Base-by-base conservation (phyloP, 2,113 vertebrate species). In the Dromiciops gliroides region DNA sequence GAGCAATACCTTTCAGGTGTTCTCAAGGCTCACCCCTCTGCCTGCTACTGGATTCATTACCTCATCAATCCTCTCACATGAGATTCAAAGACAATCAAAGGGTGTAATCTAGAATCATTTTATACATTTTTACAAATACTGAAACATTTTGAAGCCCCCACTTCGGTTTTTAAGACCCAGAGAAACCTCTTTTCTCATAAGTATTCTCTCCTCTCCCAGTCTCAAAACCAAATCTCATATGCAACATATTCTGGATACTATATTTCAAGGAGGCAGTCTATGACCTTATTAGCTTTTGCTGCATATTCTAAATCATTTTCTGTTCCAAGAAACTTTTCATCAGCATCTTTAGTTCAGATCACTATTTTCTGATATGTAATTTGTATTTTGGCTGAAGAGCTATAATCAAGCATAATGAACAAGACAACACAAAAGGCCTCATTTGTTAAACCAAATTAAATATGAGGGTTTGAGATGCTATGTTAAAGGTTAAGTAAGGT, bases 261-360 rank as follows among this genome's bases (percentile, higher is more conserved):
- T 8, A 44, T 44, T 44, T 44, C 67, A 83, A 83, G n/a, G n/a
- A 83, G 1, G 7, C 19, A 44, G 67, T 2, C 19, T 83, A 44
- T 75, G 31, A 75, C 5, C 31, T 16, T 75, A 67, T 37, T 67
- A 75, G 1, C 14, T 75, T 56, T 75, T 12, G 37, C 14, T 19
- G 4, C 14, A n/a, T 12, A 67, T 67, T n/a, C 4, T 67, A 75
- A n/a, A n/a, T n/a, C n/a, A 16, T 75, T 75, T 75, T n/a, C 60
- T n/a, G 11, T 75, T 75, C 14, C 4, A 75, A 75, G 60, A 90
- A 92, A 5, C 1, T 11, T 67, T 91, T 67, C 91, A 60, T 51
- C 26, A 37, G 49, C 47, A 75, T 28, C 51, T 93, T 92, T 92
- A 28, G 90, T 92, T 83, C n/a, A 91, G 44, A 95, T 92, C 47